Evolutionary conservation across 2,888 invertebrate species (phyloP), one percentile per base, ranked within the genome.

Genomic region (Aproaerema taeniolella): DNA sequence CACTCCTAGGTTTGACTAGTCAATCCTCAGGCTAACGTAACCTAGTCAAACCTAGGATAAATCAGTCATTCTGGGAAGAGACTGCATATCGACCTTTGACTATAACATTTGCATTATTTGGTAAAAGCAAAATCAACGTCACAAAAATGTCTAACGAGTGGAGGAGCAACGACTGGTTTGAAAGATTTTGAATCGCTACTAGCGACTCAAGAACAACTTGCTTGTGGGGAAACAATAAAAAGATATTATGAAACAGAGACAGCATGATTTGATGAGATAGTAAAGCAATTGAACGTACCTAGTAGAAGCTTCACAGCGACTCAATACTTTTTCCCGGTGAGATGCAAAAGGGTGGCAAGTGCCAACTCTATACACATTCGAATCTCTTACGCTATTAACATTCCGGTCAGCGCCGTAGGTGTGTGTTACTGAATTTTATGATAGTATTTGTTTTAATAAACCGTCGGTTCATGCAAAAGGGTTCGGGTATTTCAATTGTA

Each of bases 351-450:
- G 20, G 7, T 6, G 20, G 20, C 7, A 20, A 7, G 20, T 20
- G 7, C 20, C 7, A 20, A 7, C 20, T 20, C 20, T 4, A 7
- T 20, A 20, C 20, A 6, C 4, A 7, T 20, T 20, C 4, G n/a
- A 26, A 5, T n/a, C n/a, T n/a, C 26, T 3, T 26, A 26, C 26
- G 20, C 37, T 32, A 39, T 43, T 43, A 43, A 24, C 36, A 43
- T 43, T 39, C 43, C 13, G 43, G 43, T 39, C 43, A 38, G 32
- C 10, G n/a, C 2, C 7, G 33, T 25, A 16, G 35, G 42, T 36
- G 39, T 35, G 40, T 39, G 43, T 43, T 43, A 37, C 33, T 26
- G 43, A 39, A 43, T 39, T 39, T 43, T 43, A 43, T 43, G 43
- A n/a, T 5, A 17, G 39, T 40, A 40, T 43, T 43, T 39, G 35